Conservation (phyloP, 2,888 invertebrate genomes). For the Chouioia cunea region DNA sequence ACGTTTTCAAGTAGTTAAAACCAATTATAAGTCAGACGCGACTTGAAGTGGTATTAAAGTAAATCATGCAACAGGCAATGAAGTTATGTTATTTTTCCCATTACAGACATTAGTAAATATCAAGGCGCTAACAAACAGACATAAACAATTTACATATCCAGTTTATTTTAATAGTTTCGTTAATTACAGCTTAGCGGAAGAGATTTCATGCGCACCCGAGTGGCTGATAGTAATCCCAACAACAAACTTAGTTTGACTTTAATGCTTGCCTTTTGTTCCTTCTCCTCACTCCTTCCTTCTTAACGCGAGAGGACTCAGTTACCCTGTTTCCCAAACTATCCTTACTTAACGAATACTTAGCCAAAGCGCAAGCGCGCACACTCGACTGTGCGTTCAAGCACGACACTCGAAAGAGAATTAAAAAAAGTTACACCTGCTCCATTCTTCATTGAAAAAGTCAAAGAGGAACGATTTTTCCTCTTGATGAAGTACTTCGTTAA, state of each 20-base stretch:
- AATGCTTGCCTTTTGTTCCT: slow-evolving; percentile 45
- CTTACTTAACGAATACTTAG: slow-evolving; percentile 44
- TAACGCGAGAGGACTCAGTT: slow-evolving; percentile 38
- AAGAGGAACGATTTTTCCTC: not conserved
- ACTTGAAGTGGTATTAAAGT: too few species aligned
- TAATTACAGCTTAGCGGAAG: slow-evolving; percentile 44
- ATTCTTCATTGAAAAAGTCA: not conserved
- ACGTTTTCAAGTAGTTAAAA: too few species aligned
- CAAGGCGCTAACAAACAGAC: too few species aligned
- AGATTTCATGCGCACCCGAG: not conserved
- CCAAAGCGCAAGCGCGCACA: slow-evolving; percentile 11
- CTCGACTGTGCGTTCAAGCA: slow-evolving; percentile 24
- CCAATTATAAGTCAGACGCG: too few species aligned
- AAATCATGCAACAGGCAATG: too few species aligned
- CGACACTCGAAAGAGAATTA: too few species aligned
- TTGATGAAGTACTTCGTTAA: not conserved
- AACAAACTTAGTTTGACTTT: slow-evolving; percentile 47
- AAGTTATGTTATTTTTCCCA: too few species aligned
- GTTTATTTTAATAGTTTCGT: slow-evolving; percentile 40
- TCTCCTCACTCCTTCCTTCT: not conserved
- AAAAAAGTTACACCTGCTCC: not conserved
- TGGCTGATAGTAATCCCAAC: slow-evolving; percentile 44
- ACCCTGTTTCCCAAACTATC: slow-evolving; percentile 36
- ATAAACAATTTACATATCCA: slow-evolving; percentile 3
- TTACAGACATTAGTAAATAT: too few species aligned